Evolutionary conservation across 2,888 invertebrate genomes (phyloP), one percentile per base, ranked within the genome.

Genomic region (Amiota minor): DNA sequence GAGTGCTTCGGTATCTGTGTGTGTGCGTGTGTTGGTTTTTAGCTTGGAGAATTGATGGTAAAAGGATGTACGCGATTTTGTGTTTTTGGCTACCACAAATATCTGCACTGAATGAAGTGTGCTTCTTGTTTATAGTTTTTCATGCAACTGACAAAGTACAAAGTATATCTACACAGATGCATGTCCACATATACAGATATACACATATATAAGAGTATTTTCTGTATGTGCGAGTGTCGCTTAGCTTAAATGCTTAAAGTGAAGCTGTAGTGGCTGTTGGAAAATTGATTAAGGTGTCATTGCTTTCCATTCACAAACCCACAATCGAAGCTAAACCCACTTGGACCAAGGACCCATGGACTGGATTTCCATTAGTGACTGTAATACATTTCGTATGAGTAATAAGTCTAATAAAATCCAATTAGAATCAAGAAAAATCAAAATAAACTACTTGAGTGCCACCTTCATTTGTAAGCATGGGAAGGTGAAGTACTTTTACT

Each of bases 41-140:
- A 84, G 84, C 84, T 83, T 80, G 84, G 84, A 83, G 84, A 83
- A 83, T 83, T 83, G 83, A 83, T 83, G 83, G 83, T 80, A 83
- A 83, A 83, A 83, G 83, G 83, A 83, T 84, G 83, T 83, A 85
- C 84, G 83, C 84, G 84, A 83, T 80, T 80, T 80, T 76, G 72
- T 77, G 72, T 72, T 65, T 74, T 69, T 73, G 71, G 72, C 74
- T 72, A 81, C 84, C 83, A 76, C 83, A 84, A 83, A 83, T 83
- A 83, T 83, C 83, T 83, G 59, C 20, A 78, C 81, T 81, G 84
- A 84, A 83, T 83, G 84, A 83, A 83, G 83, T 83, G 85, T 80
- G 81, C 80, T 81, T 80, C 81, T 84, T 82, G 83, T 79, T 81
- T 79, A 35, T 18, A 59, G 20, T 81, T 81, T 77, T 79, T 81